Base-by-base conservation (phyloP, 1,140 invertebrate genomes). In the Aethina tumida region DNA sequence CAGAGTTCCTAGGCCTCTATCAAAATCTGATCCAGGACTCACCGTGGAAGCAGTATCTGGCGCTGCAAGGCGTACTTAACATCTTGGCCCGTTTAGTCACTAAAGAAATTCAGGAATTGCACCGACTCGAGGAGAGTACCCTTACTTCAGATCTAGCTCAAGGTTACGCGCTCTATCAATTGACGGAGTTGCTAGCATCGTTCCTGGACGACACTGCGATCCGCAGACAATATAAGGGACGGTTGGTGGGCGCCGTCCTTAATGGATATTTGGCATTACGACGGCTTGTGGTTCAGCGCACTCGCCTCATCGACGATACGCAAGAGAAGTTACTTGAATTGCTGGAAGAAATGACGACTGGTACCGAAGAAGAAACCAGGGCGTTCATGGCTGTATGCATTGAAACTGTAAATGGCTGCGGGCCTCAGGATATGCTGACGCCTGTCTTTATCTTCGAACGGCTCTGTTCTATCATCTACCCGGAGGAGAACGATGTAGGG, bases 371-470 rank as follows among this genome's bases (percentile, higher is more conserved):
- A 29, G 94, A 98, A 65, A 97, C 92, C 0, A 86, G 90, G 51
- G 87, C 91, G 33, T 97, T 98, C 55, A 97, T 98, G 92, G 77
- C 88, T 5, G 86, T 97, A 13, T 96, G 95, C 57, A 88, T 97
- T 3, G 86, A 97, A 64, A 97, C 94, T 0, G 83, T 97, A 1
- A 82, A 91, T 54, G 93, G 93, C 55, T 96, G 92, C 53, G 85
- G 84, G 28, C 69, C 81, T 16, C 84, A 92, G 58, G 95, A 98
- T 64, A 82, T 95, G 31, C 72, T 90, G 41, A 97, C 94, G 2
- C 95, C 95, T 0, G 91, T 97, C 5, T 97, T 98, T 43, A 91
- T 97, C 32, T 97, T 97, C 62, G 94, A 98, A 68, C 72, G 95
- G 26, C 72, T 98, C 0, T 98, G 94, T 57, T 97, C 92, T 4